Conservation (phyloP, 2,888 invertebrate genomes). For the Tinea semifulvella region DNA sequence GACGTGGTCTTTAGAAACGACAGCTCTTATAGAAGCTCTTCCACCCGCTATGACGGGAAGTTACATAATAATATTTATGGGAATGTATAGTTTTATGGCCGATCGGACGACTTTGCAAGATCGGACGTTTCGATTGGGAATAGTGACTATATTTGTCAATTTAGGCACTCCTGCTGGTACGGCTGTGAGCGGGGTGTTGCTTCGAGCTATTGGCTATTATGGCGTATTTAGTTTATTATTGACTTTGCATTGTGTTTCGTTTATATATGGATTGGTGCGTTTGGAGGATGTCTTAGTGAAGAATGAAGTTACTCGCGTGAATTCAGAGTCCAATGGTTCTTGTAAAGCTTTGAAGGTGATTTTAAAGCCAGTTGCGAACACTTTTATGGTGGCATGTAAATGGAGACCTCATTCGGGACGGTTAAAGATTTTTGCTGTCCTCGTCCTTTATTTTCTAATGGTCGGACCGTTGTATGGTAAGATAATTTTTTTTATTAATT, state of each 20-base stretch:
- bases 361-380: constrained; percentile 43
- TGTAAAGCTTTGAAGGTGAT: constrained; percentile 31
- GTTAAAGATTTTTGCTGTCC: constrained; percentile 44
- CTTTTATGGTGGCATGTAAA: constrained; percentile 44
- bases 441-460: constrained; percentile 48
- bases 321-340: constrained; percentile 13
- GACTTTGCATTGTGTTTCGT: constrained; percentile 36
- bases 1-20: constrained; percentile 56
- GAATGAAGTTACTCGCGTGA: constrained; percentile 20
- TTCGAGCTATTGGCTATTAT: constrained; percentile 50
- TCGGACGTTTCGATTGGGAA: constrained; percentile 70
- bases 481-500: constrained; percentile 22
- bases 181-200: constrained; percentile 59
- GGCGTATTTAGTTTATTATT: constrained; percentile 52
- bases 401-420: constrained; percentile 41
- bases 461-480: constrained; percentile 61
- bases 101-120: constrained; percentile 67
- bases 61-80: constrained; percentile 67
- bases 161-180: constrained; percentile 62
- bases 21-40: constrained; percentile 63
- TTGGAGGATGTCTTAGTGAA: constrained; percentile 42
- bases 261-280: constrained; percentile 44
- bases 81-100: constrained; percentile 70
- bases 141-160: constrained; percentile 64
- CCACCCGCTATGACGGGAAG: constrained; percentile 70